A percentile compares a stretch with the other conserved stretches of the same genome.
Conservation (phyloP, 2,797 vertebrate genomes). For the Nannoperca obscura region DNA sequence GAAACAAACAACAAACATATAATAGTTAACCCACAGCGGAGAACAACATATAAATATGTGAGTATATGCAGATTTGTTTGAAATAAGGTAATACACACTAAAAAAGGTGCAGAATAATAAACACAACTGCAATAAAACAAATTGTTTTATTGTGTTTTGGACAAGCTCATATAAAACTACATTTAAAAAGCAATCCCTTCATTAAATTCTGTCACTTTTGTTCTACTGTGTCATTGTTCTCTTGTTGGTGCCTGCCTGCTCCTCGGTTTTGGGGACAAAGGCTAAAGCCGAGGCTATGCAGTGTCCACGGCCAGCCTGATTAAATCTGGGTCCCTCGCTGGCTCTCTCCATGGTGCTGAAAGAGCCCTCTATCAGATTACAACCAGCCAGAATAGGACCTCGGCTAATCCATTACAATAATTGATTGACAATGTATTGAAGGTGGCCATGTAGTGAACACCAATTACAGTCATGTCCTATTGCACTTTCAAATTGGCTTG, state of each 20-base stretch:
- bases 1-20: neutral
- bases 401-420: conserved; percentile 97
- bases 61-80: neutral
- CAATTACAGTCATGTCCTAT: conserved; percentile 89
- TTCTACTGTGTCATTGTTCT: conserved; percentile 66
- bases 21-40: neutral
- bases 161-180: conserved; percentile 34
- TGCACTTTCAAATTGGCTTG: conserved; percentile 88
- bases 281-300: conserved; percentile 65
- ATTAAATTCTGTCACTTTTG: conserved; percentile 70
- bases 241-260: conserved; percentile 54
- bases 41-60: neutral
- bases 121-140: neutral
- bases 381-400: conserved; percentile 91
- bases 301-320: conserved; percentile 85
- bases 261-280: conserved; percentile 71
- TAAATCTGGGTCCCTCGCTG: conserved; percentile 96
- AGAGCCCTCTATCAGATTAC: conserved; percentile 96
- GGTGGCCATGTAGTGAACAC: conserved; percentile 90
- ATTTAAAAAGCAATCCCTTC: conserved; percentile 70
- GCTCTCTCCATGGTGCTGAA: conserved; percentile 96
- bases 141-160: conserved; percentile 31
- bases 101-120: neutral
- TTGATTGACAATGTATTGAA: conserved; percentile 93
- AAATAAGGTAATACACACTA: neutral